Evolutionary conservation across 2,888 invertebrate genomes (phyloP), one percentile per base, ranked within the genome.

Genomic region (Mechanitis messenoides): DNA sequence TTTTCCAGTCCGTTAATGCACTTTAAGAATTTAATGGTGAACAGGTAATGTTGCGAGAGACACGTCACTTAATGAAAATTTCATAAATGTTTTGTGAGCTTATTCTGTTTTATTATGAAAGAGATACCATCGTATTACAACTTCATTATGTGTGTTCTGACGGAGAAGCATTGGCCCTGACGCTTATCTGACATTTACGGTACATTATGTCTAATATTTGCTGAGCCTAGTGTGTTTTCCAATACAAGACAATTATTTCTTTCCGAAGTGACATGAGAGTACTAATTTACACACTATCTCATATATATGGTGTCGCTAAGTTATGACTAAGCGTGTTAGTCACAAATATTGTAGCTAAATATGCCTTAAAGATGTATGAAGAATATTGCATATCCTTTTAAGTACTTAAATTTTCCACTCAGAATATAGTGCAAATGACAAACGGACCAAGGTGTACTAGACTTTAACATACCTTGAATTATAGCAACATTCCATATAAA

Each of bases 61-160:
- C 42, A 11, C 42, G 42, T 42, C 20, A 9, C 7, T 12, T 31
- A 1, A 3, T 20, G 53, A 20, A 9, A 3, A 56, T 45, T 45
- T 33, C 50, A 9, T 33, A 47, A 50, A 53, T 59, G 58, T 64
- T 50, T 28, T 7, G 46, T 9, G 28, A 33, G 33, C 47, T 31
- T 35, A 28, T 35, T 7, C 46, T 55, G 45, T 47, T 45, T 58
- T 53, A 20, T 50, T 58, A 53, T 64, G 58, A 62, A 65, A n/a
- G 9, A 45, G 60, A 56, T 58, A 53, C 55, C 63, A 63, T 65
- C 62, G 47, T 58, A 59, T 64, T 66, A 62, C 59, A 50, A 55
- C 56, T 68, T 64, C 54, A 62, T 62, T 59, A 59, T 60, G 58
- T 62, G 60, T 65, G 67, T 53, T 38, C 58, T 12, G 46, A 42